These are phyloP conservation scores for Leptodactylus fuscus DNA, from an alignment of 2,113 vertebrate species.

Conservation along the genomic window DNA sequence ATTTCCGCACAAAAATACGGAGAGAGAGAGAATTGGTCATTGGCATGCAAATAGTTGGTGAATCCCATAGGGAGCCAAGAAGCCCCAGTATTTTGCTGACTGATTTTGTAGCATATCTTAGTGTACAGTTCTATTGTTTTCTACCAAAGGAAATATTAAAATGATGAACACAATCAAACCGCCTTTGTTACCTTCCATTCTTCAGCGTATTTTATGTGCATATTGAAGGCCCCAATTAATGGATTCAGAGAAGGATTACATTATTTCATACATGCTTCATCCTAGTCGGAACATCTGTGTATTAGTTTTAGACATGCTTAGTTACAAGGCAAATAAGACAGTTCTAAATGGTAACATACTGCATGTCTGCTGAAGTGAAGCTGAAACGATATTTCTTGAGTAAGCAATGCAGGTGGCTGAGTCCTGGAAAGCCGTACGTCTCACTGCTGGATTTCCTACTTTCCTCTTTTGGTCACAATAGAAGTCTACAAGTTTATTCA, in stretches of 20 bases:
- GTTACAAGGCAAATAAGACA: conserved; percentile 55
- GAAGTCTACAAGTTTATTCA: not conserved
- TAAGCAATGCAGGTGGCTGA: conserved; percentile 39
- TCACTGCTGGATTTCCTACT: not conserved
- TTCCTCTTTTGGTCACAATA: conserved; percentile 14
- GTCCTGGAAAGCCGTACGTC: conserved; percentile 6
- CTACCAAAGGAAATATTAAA: too few species aligned
- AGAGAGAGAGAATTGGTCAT: too few species aligned
- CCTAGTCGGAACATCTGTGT: conserved; percentile 47
- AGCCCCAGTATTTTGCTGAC: too few species aligned
- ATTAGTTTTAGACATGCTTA: conserved; percentile 50
- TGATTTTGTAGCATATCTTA: too few species aligned
- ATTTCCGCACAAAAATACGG: too few species aligned
- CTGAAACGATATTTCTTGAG: conserved; percentile 48
- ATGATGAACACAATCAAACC: too few species aligned
- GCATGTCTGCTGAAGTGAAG: conserved; percentile 49
- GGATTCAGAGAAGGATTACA: not conserved
- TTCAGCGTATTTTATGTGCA: not conserved
- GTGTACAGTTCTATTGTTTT: too few species aligned
- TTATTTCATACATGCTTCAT: conserved; percentile 1
- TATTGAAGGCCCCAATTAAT: not conserved
- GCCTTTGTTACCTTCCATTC: not conserved
- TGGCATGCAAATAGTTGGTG: too few species aligned
- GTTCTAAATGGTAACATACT: conserved; percentile 52
- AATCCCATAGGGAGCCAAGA: too few species aligned